These are phyloP conservation scores for Oopsacas minuta DNA, from an alignment of 37 sponge, comb jelly and placozoan genomes.

Conservation along the genomic window DNA sequence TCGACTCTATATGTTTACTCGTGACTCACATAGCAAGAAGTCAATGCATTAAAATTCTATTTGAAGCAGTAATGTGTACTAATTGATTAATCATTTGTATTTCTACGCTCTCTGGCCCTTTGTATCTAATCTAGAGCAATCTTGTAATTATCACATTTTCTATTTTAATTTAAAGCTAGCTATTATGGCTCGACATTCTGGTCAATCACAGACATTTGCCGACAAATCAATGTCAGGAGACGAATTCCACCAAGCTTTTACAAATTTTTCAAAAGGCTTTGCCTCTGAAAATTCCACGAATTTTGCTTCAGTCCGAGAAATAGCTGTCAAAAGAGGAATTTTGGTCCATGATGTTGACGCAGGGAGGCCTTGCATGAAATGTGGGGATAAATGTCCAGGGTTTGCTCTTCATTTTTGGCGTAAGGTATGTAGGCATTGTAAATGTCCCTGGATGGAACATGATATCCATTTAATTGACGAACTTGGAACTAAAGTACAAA, in stretches of 20 bases:
- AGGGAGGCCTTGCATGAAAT: constrained; percentile 59
- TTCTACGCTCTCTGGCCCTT: no score
- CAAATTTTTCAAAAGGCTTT: background rate
- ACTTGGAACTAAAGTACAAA: background rate
- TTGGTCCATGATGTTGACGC: constrained; percentile 85
- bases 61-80: no score
- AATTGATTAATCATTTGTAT: no score
- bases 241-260: constrained; percentile 9
- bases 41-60: no score
- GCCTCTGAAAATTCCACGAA: background rate
- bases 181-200: no score
- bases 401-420: constrained; percentile 93
- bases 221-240: no score
- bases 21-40: no score
- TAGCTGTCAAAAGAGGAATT: constrained; percentile 32
- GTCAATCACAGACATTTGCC: no score
- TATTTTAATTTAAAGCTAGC: no score
- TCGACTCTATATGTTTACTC: no score
- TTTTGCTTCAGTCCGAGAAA: background rate
- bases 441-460: constrained; percentile 60
- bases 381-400: constrained; percentile 72
- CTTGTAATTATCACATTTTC: no score
- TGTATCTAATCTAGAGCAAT: no score
- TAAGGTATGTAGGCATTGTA: constrained; percentile 68
- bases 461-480: constrained; percentile 27